These are phyloP conservation scores for Brachylomia viminalis DNA, from an alignment of 2,888 invertebrate genomes.

Conservation along the genomic window DNA sequence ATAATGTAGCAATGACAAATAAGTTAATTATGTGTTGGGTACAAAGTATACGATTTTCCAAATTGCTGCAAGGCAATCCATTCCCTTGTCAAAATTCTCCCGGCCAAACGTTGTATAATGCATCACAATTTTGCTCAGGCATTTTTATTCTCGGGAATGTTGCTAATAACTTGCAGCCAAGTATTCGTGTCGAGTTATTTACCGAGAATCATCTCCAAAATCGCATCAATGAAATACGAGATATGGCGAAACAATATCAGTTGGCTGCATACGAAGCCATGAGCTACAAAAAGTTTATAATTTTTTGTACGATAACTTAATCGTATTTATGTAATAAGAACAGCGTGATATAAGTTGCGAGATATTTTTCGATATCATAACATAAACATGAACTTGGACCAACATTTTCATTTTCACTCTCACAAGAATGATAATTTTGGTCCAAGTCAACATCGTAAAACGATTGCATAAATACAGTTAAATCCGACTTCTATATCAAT, in stretches of 20 bases:
- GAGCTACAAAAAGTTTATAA: conserved; percentile 37
- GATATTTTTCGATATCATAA: conserved; percentile 12
- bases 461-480: neutral
- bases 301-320: conserved; percentile 47
- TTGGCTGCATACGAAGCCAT: conserved; percentile 35
- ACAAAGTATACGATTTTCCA: no score
- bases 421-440: conserved; percentile 4
- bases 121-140: conserved; percentile 12
- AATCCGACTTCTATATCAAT: neutral
- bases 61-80: no score
- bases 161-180: conserved; percentile 43
- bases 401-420: no score
- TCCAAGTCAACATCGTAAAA: neutral
- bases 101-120: conserved; percentile 3
- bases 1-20: no score
- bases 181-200: conserved; percentile 54
- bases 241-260: conserved; percentile 54
- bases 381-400: no score
- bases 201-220: conserved; percentile 55
- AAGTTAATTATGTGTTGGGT: no score
- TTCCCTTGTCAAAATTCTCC: conserved; percentile 4
- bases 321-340: conserved; percentile 24
- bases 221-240: conserved; percentile 52
- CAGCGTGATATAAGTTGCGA: conserved; percentile 18
- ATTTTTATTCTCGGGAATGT: conserved; percentile 33